These are phyloP conservation scores for Caenorhabditis doughertyi DNA, from an alignment of 2,888 invertebrate species.

Conservation along the genomic window DNA sequence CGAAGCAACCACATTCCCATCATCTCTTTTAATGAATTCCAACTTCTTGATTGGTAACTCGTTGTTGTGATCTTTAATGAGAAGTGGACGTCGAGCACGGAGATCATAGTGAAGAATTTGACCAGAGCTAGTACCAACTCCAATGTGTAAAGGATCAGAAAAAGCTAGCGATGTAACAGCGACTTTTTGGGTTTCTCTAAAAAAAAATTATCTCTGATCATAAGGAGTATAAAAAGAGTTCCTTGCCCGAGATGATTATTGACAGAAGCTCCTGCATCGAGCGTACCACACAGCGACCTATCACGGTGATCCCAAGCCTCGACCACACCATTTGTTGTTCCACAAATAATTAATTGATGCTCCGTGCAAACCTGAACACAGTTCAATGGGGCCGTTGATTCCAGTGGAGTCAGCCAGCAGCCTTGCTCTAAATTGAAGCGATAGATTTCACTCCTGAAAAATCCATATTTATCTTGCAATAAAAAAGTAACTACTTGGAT, in stretches of 20 bases:
- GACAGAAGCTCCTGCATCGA: constrained; percentile 88
- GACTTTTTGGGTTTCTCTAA: constrained; percentile 81
- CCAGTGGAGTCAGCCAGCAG: constrained; percentile 92
- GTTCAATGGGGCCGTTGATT: constrained; percentile 87
- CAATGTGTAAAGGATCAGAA: constrained; percentile 86
- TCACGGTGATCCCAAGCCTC: constrained; percentile 97
- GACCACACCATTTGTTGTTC: constrained; percentile 87
- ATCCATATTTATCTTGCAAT: not conserved
- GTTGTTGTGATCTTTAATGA: constrained; percentile 96
- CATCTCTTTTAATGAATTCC: constrained; percentile 86
- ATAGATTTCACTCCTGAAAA: constrained; percentile 90
- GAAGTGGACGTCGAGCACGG: constrained; percentile 91
- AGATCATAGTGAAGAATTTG: constrained; percentile 93
- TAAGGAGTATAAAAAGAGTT: not conserved
- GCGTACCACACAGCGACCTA: constrained; percentile 88
- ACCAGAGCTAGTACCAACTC: constrained; percentile 94
- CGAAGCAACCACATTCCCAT: constrained; percentile 89
- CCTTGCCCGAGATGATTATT: constrained; percentile 71
- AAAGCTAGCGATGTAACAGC: constrained; percentile 87
- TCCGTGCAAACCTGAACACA: constrained; percentile 91
- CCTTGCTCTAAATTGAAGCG: constrained; percentile 96
- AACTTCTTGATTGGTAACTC: constrained; percentile 92
- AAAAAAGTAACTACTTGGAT: constrained; percentile 86
- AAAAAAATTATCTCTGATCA: constrained; percentile 3
- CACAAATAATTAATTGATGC: constrained; percentile 89